Percentiles rank a stretch among this genome's conserved stretches.
These are phyloP conservation scores for Spodoptera littoralis DNA, from an alignment of 2,888 invertebrate genomes.

Conservation along the genomic window DNA sequence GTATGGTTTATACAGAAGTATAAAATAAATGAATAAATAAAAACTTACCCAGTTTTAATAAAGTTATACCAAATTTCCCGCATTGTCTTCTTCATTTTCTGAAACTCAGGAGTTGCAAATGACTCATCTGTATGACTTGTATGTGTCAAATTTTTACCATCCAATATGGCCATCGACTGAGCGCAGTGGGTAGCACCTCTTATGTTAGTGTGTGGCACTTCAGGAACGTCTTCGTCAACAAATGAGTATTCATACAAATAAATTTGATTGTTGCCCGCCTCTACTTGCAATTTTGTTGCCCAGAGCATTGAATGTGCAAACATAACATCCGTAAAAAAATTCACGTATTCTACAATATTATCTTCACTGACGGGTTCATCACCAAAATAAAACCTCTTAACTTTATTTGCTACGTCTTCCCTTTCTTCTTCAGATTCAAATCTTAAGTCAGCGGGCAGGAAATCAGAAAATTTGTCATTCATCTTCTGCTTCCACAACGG, in stretches of 20 bases:
- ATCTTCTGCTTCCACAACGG: slow-evolving; percentile 61
- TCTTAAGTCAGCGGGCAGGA: slow-evolving; percentile 66
- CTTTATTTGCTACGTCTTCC: slow-evolving; percentile 54
- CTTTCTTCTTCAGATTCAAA: slow-evolving; percentile 64
- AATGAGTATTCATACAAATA: slow-evolving; percentile 70
- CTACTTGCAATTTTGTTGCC: slow-evolving; percentile 58
- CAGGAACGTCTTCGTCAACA: slow-evolving; percentile 55
- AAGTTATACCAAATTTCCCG: slow-evolving; percentile 70
- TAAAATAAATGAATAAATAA: no score
- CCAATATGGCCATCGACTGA: slow-evolving; percentile 58
- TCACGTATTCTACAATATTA: slow-evolving; percentile 60
- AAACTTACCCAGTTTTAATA: slow-evolving; percentile 47
- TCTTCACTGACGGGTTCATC: slow-evolving; percentile 56
- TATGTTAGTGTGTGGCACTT: slow-evolving; percentile 53
- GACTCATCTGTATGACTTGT: slow-evolving; percentile 14
- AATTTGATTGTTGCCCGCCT: slow-evolving; percentile 65
- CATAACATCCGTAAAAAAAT: slow-evolving; percentile 74
- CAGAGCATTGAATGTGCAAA: slow-evolving; percentile 61
- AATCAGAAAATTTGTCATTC: slow-evolving; percentile 69
- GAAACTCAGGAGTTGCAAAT: slow-evolving; percentile 49
- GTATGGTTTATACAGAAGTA: no score
- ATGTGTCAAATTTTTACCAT: slow-evolving; percentile 24
- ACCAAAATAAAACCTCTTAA: slow-evolving; percentile 70
- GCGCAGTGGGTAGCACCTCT: slow-evolving; percentile 62
- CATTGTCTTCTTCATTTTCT: slow-evolving; percentile 54